Evolutionary conservation across 2,888 invertebrate genomes (phyloP).

Genomic region (Tiphia femorata): DNA sequence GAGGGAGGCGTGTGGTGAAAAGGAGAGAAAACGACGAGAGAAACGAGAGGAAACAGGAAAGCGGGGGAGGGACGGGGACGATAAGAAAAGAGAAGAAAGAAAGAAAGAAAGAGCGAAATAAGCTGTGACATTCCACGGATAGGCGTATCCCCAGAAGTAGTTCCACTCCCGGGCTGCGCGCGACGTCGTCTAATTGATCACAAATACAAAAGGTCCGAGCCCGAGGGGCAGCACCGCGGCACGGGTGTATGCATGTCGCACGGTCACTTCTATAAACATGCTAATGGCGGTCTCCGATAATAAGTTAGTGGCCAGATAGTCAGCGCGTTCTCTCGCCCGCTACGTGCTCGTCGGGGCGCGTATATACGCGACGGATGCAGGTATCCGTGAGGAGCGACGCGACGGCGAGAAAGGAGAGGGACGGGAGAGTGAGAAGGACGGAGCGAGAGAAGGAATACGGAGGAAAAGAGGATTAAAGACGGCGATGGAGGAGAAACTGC

Average conservation of each 20-base stretch:
- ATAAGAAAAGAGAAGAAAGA: not conserved
- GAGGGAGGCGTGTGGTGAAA: too few species aligned
- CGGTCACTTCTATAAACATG: slow-evolving; percentile 59
- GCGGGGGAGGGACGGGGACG: too few species aligned
- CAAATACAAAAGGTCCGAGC: slow-evolving; percentile 46
- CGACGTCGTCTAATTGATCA: slow-evolving; percentile 51
- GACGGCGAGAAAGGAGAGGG: not conserved
- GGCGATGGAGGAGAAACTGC: too few species aligned
- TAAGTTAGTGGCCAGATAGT: slow-evolving; percentile 55
- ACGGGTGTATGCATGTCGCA: slow-evolving; percentile 44
- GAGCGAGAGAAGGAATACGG: slow-evolving; percentile 6
- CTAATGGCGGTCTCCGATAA: slow-evolving; percentile 61
- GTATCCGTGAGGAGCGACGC: not conserved
- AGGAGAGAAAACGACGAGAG: not conserved
- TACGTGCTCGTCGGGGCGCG: slow-evolving; percentile 6
- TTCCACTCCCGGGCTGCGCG: slow-evolving; percentile 10
- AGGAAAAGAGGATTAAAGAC: not conserved
- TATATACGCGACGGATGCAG: slow-evolving; percentile 13
- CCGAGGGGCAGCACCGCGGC: slow-evolving; percentile 9
- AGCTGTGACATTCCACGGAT: slow-evolving; percentile 20
- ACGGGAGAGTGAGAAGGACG: not conserved
- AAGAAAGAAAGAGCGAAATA: not conserved
- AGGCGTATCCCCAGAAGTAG: slow-evolving; percentile 31
- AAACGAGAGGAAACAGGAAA: not conserved
- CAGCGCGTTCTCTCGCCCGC: slow-evolving; percentile 18